These are phyloP conservation scores for Troides oblongomaculatus DNA, from an alignment of 2,888 invertebrate species.

Conservation along the genomic window DNA sequence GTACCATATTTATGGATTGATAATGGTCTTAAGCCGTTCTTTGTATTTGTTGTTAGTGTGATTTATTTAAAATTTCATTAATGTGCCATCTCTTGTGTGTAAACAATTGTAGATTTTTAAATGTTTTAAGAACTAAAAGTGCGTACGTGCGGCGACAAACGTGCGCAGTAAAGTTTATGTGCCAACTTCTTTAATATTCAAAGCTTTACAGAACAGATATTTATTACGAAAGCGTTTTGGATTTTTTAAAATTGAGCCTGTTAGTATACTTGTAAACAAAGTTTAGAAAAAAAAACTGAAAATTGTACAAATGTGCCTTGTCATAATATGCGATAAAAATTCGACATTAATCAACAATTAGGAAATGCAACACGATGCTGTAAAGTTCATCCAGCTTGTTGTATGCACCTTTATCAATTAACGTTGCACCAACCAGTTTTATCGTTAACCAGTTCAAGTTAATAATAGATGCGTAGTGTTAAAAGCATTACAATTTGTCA, in stretches of 20 bases:
- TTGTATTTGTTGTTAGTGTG: background rate
- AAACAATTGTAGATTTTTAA: background rate
- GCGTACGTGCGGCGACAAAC: background rate
- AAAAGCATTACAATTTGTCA: conserved; percentile 14
- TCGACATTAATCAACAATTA: background rate
- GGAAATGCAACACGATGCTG: background rate
- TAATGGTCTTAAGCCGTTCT: background rate
- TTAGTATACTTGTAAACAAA: too few relatives aligned
- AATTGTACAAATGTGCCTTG: too few relatives aligned
- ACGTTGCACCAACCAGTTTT: conserved; percentile 13
- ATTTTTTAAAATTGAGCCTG: background rate
- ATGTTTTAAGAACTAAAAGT: background rate
- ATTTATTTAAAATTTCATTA: background rate
- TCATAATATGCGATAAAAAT: too few relatives aligned
- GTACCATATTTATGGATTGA: background rate
- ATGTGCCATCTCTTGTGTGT: background rate
- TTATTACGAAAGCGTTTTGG: background rate
- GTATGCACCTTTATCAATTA: conserved; percentile 24
- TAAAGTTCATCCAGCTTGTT: background rate
- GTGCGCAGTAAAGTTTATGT: background rate
- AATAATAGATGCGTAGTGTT: conserved; percentile 23
- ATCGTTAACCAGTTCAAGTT: conserved; percentile 27
- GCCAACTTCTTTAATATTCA: background rate
- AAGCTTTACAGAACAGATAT: background rate
- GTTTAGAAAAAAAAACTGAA: too few relatives aligned